Base-by-base conservation (phyloP, 2,113 vertebrate genomes). In the Xyliphius kryptos region DNA sequence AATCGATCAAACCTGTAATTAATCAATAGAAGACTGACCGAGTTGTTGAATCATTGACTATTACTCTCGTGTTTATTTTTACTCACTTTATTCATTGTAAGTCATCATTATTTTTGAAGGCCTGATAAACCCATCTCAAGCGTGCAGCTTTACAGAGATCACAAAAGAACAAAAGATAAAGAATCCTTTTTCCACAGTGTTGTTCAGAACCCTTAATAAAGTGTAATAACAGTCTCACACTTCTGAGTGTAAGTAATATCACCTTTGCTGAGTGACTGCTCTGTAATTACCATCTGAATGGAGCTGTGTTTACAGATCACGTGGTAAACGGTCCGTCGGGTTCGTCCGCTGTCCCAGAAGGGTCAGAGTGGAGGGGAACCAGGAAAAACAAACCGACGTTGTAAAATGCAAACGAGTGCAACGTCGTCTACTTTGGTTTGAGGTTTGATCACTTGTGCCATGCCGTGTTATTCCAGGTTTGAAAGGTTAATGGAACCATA, bases 281-380 rank as follows among this genome's bases (percentile, higher is more conserved):
- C 60, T 55, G 50, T 72, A 13, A 56, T 61, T 54, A 72, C 38
- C 65, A 52, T 60, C 47, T 68, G 26, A 56, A 65, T 40, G 32
- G 17, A 38, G 16, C 17, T 21, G 14, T 38, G 49, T 56, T 22
- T 16, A n/a, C 37, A 51, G 44, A 17, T 17, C 8, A 26, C 37
- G 14, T 26, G 38, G 44, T 36, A 15, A 51, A 16, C 19, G 20
- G 56, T 64, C 66, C 64, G 11, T 20, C 58, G 26, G n/a, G n/a
- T n/a, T n/a, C n/a, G n/a, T n/a, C n/a, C n/a, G n/a, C n/a, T n/a
- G n/a, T n/a, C 53, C 38, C 43, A 21, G 40, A 58, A 46, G 1
- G 16, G n/a, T 11, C 20, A 43, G 26, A 40, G 43, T 8, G 5
- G 1, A 46, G 40, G 19, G 10, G 1, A 2, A 21, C 49, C 37